These are phyloP conservation scores for Chunga burmeisteri DNA, from an alignment of 2,113 vertebrate genomes.

Conservation along the genomic window DNA sequence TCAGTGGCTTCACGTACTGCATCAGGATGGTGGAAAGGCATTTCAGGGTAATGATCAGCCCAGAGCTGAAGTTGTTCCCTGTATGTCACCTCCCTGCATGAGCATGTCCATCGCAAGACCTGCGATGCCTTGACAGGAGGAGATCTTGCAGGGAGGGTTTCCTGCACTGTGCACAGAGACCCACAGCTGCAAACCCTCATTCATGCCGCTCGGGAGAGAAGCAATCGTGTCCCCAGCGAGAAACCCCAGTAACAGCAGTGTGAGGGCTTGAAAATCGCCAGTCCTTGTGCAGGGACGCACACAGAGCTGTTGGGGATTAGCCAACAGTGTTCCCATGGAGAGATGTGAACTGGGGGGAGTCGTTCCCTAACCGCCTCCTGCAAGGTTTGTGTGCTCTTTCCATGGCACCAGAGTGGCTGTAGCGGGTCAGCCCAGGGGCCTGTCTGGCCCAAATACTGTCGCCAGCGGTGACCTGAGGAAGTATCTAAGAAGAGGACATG, in stretches of 20 bases:
- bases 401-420: not conserved
- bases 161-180: not conserved
- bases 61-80: not conserved
- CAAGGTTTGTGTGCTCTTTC: not conserved
- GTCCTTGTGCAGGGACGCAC: not conserved
- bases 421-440: not conserved
- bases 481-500: not conserved
- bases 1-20: not conserved
- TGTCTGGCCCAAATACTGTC: not conserved
- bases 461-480: not conserved
- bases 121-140: not conserved
- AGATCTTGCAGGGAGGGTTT: not conserved
- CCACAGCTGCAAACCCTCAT: not conserved
- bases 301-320: not conserved
- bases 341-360: not conserved
- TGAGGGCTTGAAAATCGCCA: not conserved
- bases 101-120: not conserved
- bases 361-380: not conserved
- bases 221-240: not conserved
- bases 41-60: not conserved
- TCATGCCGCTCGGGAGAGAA: accelerated
- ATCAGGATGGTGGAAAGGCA: not conserved
- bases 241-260: not conserved
- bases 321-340: not conserved
- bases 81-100: not conserved